These are phyloP conservation scores for Chionis minor DNA, from an alignment of 2,113 vertebrate genomes.

Conservation along the genomic window DNA sequence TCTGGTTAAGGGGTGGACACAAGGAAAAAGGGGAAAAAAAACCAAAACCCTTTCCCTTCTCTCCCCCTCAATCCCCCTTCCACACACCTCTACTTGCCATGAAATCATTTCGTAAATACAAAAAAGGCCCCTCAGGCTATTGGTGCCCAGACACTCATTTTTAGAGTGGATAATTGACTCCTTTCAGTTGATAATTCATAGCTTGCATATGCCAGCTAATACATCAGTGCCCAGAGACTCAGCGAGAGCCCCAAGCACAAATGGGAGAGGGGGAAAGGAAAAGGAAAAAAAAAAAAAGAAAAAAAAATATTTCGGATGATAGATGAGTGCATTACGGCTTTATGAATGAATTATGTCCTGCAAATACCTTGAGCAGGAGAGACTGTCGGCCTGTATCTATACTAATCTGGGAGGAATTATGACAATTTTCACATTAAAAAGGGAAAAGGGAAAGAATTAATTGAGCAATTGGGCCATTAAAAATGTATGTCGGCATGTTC, in stretches of 20 bases:
- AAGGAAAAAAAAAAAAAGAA: slow-evolving; percentile 1
- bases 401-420: slow-evolving; percentile 96
- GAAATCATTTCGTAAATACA: slow-evolving; percentile 92
- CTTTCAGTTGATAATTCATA: slow-evolving; percentile 99
- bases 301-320: slow-evolving; percentile 81
- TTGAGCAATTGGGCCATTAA: slow-evolving; percentile 88
- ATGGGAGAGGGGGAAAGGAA: slow-evolving; percentile 72
- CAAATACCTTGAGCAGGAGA: slow-evolving; percentile 94
- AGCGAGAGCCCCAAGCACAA: slow-evolving; percentile 79
- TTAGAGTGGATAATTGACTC: slow-evolving; percentile 99
- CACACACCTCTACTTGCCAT: slow-evolving; percentile 74
- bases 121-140: slow-evolving; percentile 91
- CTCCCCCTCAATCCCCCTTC: slow-evolving; percentile 17
- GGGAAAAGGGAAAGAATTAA: slow-evolving; percentile 87
- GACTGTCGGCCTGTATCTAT: slow-evolving; percentile 88
- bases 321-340: slow-evolving; percentile 91
- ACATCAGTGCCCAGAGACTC: slow-evolving; percentile 87
- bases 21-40: not conserved
- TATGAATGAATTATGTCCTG: slow-evolving; percentile 97
- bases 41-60: not conserved
- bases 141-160: slow-evolving; percentile 91
- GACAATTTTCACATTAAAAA: slow-evolving; percentile 87
- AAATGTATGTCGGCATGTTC: slow-evolving; percentile 79
- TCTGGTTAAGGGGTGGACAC: slow-evolving; percentile 4
- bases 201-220: slow-evolving; percentile 99